These are phyloP conservation scores for Tympanuchus pallidicinctus DNA, from an alignment of 2,113 vertebrate species.

Conservation along the genomic window DNA sequence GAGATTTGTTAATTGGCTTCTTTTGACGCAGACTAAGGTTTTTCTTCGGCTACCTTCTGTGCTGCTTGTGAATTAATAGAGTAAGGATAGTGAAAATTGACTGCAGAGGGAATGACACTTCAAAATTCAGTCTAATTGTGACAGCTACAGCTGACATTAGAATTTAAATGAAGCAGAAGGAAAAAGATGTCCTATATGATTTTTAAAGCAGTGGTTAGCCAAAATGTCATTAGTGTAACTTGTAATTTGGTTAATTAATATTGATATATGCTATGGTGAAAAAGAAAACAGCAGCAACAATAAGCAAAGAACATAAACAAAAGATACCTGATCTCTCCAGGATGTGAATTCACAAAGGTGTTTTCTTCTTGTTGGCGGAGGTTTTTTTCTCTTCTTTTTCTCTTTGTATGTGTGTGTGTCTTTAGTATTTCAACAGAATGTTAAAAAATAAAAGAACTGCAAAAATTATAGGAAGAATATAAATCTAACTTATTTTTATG, in stretches of 20 bases:
- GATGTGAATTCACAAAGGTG: not conserved
- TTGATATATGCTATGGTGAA: not conserved
- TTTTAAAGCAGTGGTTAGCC: not conserved
- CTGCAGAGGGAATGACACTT: slow-evolving; percentile 25
- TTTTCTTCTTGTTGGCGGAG: not conserved
- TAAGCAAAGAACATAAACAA: not conserved
- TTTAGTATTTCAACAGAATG: not conserved
- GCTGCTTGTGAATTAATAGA: slow-evolving; percentile 12
- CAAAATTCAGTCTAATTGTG: slow-evolving; percentile 48
- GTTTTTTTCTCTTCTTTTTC: too few relatives aligned
- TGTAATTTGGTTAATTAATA: not conserved
- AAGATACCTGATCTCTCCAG: not conserved
- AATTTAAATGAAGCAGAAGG: slow-evolving; percentile 41
- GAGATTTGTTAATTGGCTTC: slow-evolving; percentile 60
- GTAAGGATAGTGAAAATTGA: slow-evolving; percentile 39
- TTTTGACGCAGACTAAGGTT: slow-evolving; percentile 26
- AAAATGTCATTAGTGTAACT: not conserved
- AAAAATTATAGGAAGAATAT: not conserved
- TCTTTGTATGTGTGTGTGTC: not conserved
- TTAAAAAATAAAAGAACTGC: not conserved
- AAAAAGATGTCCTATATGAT: not conserved
- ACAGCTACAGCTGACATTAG: not conserved
- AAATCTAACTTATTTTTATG: not conserved
- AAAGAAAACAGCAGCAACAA: not conserved
- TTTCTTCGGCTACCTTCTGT: slow-evolving; percentile 1